Evolutionary conservation across 2,888 invertebrate genomes (phyloP).

Genomic region (Copidosoma aretas): DNA sequence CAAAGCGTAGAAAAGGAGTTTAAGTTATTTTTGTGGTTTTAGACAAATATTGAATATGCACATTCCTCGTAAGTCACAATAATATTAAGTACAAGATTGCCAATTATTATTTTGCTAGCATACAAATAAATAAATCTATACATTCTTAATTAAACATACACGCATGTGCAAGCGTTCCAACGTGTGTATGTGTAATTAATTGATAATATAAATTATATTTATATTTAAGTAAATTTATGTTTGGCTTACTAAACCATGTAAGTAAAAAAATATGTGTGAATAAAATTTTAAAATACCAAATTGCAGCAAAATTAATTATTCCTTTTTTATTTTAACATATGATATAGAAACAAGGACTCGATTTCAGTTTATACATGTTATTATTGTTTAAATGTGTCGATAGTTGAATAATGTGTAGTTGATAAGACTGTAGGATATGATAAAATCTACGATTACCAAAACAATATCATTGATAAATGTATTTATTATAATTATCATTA

Average conservation of each 20-base stretch:
- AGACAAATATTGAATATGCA: constrained; percentile 55
- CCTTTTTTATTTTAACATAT: neutral
- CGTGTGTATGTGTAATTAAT: constrained; percentile 36
- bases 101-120: constrained; percentile 54
- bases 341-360: neutral
- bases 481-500: no score
- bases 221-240: constrained; percentile 59
- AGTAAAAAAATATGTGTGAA: constrained; percentile 62
- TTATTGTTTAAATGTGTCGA: neutral
- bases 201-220: constrained; percentile 46
- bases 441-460: neutral
- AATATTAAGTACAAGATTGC: constrained; percentile 59
- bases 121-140: constrained; percentile 29
- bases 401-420: no score
- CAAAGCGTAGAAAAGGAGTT: constrained; percentile 21
- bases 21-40: constrained; percentile 36
- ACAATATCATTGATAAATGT: no score
- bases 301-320: constrained; percentile 24
- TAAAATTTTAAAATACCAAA: constrained; percentile 58
- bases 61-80: constrained; percentile 58
- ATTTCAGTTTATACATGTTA: neutral
- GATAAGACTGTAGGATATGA: no score
- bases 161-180: constrained; percentile 19
- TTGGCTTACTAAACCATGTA: constrained; percentile 61
- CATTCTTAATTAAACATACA: constrained; percentile 39